Evolutionary conservation across 2,113 vertebrate species (phyloP).

Genomic region (Delphinapterus leucas): DNA sequence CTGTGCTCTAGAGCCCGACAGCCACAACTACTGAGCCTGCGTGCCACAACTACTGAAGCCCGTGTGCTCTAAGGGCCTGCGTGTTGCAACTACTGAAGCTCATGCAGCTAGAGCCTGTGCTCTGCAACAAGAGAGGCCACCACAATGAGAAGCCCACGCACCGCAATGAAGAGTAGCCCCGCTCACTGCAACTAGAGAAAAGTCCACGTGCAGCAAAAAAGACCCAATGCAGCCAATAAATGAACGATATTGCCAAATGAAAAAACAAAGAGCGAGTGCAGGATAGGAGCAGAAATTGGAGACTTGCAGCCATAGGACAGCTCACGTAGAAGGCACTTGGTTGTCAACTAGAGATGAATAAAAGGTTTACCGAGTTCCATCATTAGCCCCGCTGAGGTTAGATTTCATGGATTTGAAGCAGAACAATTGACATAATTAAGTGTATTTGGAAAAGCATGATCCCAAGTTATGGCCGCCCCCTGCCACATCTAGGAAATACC

Average conservation of each 20-base stretch:
- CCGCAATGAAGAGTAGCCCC: no score
- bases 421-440: background rate
- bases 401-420: background rate
- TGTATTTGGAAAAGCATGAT: background rate
- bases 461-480: background rate
- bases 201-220: no score
- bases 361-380: background rate
- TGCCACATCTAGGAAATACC: background rate
- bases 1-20: no score
- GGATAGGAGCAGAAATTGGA: background rate
- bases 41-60: no score
- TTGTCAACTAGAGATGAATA: background rate
- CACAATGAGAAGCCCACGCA: no score
- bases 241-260: background rate
- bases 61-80: no score
- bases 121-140: no score
- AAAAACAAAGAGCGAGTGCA: background rate
- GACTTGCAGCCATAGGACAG: background rate
- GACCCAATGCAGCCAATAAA: no score
- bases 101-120: no score
- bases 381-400: background rate
- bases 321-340: background rate
- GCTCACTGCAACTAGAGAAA: no score
- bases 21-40: no score
- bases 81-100: no score